A percentile compares a stretch with the other conserved stretches of the same genome.
Evolutionary conservation across 2,888 invertebrate genomes (phyloP).

Genomic region (Drosophila ezoana): DNA sequence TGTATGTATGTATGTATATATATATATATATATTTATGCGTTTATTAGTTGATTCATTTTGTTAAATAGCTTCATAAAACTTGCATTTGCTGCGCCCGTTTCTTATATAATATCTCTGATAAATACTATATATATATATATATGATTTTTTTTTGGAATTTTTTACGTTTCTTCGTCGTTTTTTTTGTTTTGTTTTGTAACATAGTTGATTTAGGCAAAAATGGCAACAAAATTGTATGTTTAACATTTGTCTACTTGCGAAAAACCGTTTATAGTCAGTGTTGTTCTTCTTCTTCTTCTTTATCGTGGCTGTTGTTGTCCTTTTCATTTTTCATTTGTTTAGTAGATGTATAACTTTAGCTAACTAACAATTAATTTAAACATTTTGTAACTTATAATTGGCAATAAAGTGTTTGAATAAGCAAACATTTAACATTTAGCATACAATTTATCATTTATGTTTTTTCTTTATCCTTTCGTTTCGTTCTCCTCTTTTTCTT

Average conservation of each 20-base stretch:
- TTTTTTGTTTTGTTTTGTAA: conserved; percentile 69
- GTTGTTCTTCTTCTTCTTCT: conserved; percentile 24
- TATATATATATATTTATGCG: conserved; percentile 44
- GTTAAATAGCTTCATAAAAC: conserved; percentile 52
- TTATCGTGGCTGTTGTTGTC: conserved; percentile 28
- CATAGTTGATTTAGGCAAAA: conserved; percentile 85
- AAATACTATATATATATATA: conserved; percentile 49
- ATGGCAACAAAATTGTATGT: conserved; percentile 84
- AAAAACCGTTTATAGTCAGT: conserved; percentile 72
- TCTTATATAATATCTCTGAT: conserved; percentile 68
- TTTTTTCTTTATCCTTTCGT: conserved; percentile 23
- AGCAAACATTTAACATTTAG: conserved; percentile 78
- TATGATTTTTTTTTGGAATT: conserved; percentile 39
- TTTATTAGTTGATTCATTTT: conserved; percentile 54
- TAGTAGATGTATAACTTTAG: conserved; percentile 78
- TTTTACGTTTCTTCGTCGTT: conserved; percentile 38
- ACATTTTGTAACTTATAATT: conserved; percentile 78
- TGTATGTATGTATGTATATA: conserved; percentile 23
- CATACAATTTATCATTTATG: conserved; percentile 61
- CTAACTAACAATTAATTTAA: conserved; percentile 78
- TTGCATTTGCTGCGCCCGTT: conserved; percentile 33
- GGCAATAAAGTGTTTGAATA: conserved; percentile 77
- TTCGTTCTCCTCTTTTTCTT: not conserved
- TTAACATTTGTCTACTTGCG: conserved; percentile 77
- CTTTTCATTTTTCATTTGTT: conserved; percentile 31